Conservation (phyloP, 2,888 invertebrate species). For the Drosophila atripex region DNA sequence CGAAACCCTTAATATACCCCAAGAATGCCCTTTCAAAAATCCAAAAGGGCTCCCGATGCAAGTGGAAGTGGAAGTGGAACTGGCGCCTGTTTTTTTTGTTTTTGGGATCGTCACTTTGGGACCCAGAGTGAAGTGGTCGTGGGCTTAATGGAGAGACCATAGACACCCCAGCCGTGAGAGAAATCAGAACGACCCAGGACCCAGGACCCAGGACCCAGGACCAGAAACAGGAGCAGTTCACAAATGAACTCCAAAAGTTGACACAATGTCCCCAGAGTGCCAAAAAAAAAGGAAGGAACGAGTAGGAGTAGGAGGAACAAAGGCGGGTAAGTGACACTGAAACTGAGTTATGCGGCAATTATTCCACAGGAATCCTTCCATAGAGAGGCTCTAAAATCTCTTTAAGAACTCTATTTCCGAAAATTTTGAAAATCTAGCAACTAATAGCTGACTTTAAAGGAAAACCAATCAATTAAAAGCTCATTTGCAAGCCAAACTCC, state of each 20-base stretch:
- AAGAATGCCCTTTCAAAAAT: neutral
- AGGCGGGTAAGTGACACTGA: slow-evolving; percentile 9
- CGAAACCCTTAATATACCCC: neutral
- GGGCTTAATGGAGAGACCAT: slow-evolving; percentile 35
- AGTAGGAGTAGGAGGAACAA: neutral
- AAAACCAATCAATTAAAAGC: neutral
- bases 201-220: neutral
- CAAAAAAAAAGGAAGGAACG: neutral
- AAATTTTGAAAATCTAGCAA: neutral
- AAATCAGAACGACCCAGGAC: neutral
- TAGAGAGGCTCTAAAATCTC: slow-evolving; percentile 9
- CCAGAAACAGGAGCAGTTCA: slow-evolving; percentile 4
- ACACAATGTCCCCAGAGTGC: slow-evolving; percentile 3
- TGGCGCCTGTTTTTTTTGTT: neutral
- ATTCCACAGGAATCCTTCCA: slow-evolving; percentile 17
- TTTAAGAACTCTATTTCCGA: neutral
- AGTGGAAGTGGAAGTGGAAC: neutral
- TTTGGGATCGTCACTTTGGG: slow-evolving; percentile 21
- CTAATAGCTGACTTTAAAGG: neutral
- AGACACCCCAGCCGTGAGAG: neutral
- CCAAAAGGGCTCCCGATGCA: neutral
- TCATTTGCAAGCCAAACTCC: neutral
- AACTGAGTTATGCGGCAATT: slow-evolving; percentile 38
- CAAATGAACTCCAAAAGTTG: slow-evolving; percentile 13
- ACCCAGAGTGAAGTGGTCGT: slow-evolving; percentile 27